These are phyloP conservation scores for Tragelaphus eurycerus DNA, from an alignment of 2,797 vertebrate genomes.

Conservation along the genomic window DNA sequence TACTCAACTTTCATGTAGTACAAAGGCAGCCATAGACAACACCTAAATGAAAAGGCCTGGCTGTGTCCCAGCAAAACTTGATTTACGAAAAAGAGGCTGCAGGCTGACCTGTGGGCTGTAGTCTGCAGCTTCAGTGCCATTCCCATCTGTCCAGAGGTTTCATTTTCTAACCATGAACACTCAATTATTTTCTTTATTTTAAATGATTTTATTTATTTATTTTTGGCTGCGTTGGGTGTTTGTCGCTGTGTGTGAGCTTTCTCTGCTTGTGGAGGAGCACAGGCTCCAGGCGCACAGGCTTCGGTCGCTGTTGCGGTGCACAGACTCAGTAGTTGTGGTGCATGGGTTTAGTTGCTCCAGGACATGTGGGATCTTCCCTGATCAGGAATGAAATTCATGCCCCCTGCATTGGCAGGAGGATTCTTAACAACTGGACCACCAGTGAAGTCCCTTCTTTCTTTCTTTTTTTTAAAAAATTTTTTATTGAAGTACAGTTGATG, in stretches of 20 bases:
- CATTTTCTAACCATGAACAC: neutral
- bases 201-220: neutral
- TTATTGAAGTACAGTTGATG: neutral
- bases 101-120: neutral
- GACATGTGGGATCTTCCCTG: neutral
- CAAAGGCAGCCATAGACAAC: neutral
- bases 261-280: neutral
- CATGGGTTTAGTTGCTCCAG: neutral
- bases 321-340: neutral
- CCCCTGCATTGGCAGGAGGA: neutral
- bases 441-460: neutral
- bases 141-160: neutral
- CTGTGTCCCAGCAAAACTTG: neutral
- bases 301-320: neutral
- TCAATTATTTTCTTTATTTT: neutral
- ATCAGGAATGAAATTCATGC: neutral
- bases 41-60: neutral
- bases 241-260: neutral
- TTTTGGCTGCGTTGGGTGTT: neutral
- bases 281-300: rapidly evolving
- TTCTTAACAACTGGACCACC: neutral
- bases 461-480: neutral
- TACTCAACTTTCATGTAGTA: neutral
- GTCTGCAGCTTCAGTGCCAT: neutral
- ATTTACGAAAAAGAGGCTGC: neutral